phyloP scores from a whole-genome alignment of 2,888 invertebrate species.

The Nymphalis c-album region DNA sequence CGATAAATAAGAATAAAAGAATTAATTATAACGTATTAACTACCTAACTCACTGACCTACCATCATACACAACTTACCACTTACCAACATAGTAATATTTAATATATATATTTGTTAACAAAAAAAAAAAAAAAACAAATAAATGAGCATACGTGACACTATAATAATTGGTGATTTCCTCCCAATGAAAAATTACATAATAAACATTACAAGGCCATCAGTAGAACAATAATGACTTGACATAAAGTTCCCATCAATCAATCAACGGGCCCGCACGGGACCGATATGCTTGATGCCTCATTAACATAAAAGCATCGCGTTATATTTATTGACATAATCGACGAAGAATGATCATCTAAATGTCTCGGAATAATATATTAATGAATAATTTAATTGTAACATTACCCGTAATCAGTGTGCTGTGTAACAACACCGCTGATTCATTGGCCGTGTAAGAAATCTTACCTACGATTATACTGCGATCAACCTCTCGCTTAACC shows the following conservation, averaged over 20 bases:
- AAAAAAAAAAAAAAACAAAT: not conserved
- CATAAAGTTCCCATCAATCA: slow-evolving; percentile 35
- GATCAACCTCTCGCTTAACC: no score
- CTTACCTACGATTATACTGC: no score
- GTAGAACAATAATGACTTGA: slow-evolving; percentile 31
- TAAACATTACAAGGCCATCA: slow-evolving; percentile 26
- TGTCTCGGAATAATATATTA: not conserved
- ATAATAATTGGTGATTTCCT: no score
- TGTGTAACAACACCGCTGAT: no score
- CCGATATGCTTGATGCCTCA: slow-evolving; percentile 39
- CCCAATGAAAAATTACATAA: slow-evolving; percentile 4
- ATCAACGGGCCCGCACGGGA: slow-evolving; percentile 35
- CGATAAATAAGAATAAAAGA: no score
- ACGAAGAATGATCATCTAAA: slow-evolving; percentile 8
- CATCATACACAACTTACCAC: no score
- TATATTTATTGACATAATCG: slow-evolving; percentile 14
- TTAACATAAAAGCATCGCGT: slow-evolving; percentile 36
- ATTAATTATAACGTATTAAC: no score
- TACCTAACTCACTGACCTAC: no score
- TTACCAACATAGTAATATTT: no score
- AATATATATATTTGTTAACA: not conserved
- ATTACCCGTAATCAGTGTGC: no score
- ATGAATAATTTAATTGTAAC: no score
- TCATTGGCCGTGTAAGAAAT: no score
- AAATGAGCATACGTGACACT: not conserved